phyloP scores from a whole-genome alignment of 2,797 vertebrate species.

The Anniella stebbinsi region DNA sequence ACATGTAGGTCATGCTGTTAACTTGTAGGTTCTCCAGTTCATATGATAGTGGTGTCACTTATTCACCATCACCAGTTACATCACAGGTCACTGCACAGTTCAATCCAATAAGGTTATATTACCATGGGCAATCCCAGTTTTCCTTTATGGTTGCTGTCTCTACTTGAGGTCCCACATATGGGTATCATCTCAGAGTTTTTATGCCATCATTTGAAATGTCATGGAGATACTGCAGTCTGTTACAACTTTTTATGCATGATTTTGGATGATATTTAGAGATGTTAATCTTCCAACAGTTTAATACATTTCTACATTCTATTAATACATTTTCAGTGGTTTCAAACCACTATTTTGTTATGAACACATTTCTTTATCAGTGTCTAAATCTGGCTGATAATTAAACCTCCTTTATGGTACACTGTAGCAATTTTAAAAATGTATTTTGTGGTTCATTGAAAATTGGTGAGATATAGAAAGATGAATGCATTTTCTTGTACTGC shows the following conservation, averaged over 20 bases:
- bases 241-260: not conserved
- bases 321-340: not conserved
- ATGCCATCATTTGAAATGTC: not conserved
- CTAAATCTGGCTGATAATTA: not conserved
- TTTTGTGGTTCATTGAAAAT: slow-evolving; percentile 15
- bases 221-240: not conserved
- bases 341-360: slow-evolving; percentile 1
- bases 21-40: not conserved
- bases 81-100: not conserved
- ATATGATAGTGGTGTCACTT: not conserved
- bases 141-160: not conserved
- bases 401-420: slow-evolving; percentile 16
- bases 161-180: not conserved
- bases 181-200: not conserved
- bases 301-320: not conserved
- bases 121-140: not conserved
- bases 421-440: not conserved
- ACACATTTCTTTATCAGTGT: not conserved
- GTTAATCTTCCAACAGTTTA: not conserved
- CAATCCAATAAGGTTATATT: not conserved
- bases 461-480: not conserved
- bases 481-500: slow-evolving; percentile 10
- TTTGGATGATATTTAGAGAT: not conserved
- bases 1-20: not conserved
- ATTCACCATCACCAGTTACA: not conserved